phyloP scores from a whole-genome alignment of 2,888 invertebrate species.

The Galerucella pusilla region DNA sequence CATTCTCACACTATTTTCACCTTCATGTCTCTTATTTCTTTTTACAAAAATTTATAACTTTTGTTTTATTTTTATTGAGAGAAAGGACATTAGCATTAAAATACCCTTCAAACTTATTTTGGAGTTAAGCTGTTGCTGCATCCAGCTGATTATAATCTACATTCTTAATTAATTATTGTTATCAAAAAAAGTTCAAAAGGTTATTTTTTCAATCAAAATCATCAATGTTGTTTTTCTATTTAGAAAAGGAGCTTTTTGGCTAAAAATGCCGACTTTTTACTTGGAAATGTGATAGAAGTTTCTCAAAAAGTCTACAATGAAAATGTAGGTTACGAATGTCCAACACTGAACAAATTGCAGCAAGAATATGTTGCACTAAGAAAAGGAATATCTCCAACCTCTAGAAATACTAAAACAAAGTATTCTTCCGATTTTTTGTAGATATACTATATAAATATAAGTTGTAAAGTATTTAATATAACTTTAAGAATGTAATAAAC shows the following conservation, averaged over 20 bases:
- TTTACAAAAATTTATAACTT: no score
- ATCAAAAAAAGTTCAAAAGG: no score
- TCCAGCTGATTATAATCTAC: no score
- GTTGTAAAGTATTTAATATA: constrained; percentile 1
- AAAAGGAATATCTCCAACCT: constrained; percentile 69
- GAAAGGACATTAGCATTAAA: no score
- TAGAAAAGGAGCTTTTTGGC: constrained; percentile 67
- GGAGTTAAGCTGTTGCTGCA: no score
- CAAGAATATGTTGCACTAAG: constrained; percentile 69
- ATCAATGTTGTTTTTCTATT: constrained; percentile 43
- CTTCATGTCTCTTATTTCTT: no score
- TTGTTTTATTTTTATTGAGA: no score
- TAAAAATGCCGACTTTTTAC: constrained; percentile 78
- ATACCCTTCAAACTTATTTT: no score
- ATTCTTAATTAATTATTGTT: no score
- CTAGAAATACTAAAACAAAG: constrained; percentile 71
- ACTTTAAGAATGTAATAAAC: background rate
- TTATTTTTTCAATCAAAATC: no score
- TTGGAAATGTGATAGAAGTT: constrained; percentile 73
- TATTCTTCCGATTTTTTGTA: constrained; percentile 70
- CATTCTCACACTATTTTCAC: no score
- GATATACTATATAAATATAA: background rate
- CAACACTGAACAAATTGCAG: constrained; percentile 67
- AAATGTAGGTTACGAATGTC: constrained; percentile 71
- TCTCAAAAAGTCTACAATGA: constrained; percentile 73